Evolutionary conservation across 2,888 invertebrate genomes (phyloP).

Genomic region (Eremobia ochroleuca): DNA sequence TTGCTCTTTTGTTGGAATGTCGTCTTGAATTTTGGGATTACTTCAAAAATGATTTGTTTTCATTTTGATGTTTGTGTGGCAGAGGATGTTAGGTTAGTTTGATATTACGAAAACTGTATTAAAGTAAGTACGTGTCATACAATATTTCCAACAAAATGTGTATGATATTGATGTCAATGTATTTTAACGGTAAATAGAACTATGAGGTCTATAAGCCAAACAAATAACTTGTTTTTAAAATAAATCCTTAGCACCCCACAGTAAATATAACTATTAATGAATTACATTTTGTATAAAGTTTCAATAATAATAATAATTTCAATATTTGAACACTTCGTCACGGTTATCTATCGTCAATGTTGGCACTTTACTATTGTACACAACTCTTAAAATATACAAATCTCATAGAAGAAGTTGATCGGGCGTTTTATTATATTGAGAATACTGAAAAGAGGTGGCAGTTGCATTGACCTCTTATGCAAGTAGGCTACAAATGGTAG

Average conservation of each 20-base stretch:
- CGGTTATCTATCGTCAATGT: constrained; percentile 54
- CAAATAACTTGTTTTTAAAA: constrained; percentile 9
- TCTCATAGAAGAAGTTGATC: constrained; percentile 43
- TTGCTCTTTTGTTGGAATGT: constrained; percentile 28
- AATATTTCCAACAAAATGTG: constrained; percentile 32
- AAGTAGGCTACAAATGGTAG: not conserved
- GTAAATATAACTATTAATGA: constrained; percentile 32
- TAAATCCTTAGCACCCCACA: constrained; percentile 5
- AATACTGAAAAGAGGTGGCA: constrained; percentile 27
- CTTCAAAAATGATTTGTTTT: not conserved
- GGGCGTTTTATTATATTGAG: constrained; percentile 44
- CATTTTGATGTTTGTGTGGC: constrained; percentile 28
- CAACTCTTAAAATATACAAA: constrained; percentile 53
- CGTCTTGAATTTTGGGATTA: constrained; percentile 31
- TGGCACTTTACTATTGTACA: constrained; percentile 54
- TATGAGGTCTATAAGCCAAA: constrained; percentile 53
- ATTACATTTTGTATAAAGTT: constrained; percentile 54
- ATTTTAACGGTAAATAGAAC: constrained; percentile 49
- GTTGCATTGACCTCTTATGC: constrained; percentile 32
- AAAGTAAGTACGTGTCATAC: constrained; percentile 42
- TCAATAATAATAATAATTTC: constrained; percentile 28
- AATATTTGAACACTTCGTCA: constrained; percentile 31
- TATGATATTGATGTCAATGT: constrained; percentile 49
- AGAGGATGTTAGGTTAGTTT: constrained; percentile 38
- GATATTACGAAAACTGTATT: constrained; percentile 35